These are phyloP conservation scores for Pelodytes ibericus DNA, from an alignment of 2,797 vertebrate genomes.

Conservation along the genomic window DNA sequence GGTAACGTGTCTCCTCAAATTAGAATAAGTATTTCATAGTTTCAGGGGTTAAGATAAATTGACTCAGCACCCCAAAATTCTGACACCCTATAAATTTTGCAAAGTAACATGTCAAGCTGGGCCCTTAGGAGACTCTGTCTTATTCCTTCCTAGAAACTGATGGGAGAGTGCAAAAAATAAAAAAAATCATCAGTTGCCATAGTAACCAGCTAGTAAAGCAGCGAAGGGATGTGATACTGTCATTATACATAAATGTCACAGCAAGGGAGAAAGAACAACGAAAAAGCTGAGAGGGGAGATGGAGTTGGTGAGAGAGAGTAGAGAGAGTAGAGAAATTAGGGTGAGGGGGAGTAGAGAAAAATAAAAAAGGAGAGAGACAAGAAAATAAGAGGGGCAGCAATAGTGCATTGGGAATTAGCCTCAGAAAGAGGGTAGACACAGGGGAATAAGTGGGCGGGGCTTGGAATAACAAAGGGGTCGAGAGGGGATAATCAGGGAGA, in stretches of 20 bases:
- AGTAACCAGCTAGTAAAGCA: conserved; percentile 66
- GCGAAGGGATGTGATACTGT: conserved; percentile 51
- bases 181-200: conserved; percentile 66
- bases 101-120: conserved; percentile 43
- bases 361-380: neutral
- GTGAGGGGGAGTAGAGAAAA: neutral
- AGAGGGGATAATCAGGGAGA: too few relatives aligned
- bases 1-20: too few relatives aligned
- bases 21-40: too few relatives aligned
- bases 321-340: neutral
- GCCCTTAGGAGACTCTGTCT: conserved; percentile 54
- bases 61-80: conserved; percentile 47
- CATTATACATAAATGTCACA: conserved; percentile 53
- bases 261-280: neutral
- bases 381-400: neutral
- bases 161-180: conserved; percentile 54
- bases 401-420: neutral
- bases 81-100: neutral
- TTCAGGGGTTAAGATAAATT: too few relatives aligned
- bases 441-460: too few relatives aligned
- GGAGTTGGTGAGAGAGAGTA: neutral
- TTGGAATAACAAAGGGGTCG: too few relatives aligned
- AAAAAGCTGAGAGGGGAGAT: neutral
- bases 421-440: neutral
- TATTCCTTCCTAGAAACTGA: conserved; percentile 58